Base-by-base conservation (phyloP, 2,797 vertebrate genomes). In the Antennarius maculatus region DNA sequence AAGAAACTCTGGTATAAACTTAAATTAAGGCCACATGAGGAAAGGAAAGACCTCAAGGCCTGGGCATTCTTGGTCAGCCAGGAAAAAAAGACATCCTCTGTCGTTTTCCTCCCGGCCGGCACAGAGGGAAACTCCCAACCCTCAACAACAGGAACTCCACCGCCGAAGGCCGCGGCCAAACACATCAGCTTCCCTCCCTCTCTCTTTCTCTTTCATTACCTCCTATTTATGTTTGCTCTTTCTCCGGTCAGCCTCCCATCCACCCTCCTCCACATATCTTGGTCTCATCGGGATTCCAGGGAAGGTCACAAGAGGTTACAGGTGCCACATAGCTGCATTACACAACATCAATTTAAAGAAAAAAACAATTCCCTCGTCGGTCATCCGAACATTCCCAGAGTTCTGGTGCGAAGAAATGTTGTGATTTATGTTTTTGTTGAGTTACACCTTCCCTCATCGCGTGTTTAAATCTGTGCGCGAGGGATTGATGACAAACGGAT, bases 71-170 rank as follows among this genome's bases (percentile, higher is more conserved):
- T 83, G 69, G 67, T 81, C 72, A 81, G 67, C 70, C 86, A 90
- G 90, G 86, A 91, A 92, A 84, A 91, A 86, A 23, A 23, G 77
- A 91, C 87, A 91, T 93, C 86, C 88, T 92, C 85, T 85, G 80
- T 60, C 54, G 76, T 82, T 91, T 91, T 86, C 90, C 83, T 80
- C 84, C 65, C 52, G 4, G 57, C 67, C 73, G 37, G 31, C 58
- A 47, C 52, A 16, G 66, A 84, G 90, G 89, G 88, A 91, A 87
- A 89, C 88, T 78, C 86, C 86, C 89, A 74, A 71, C 65, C 54
- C 76, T 56, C 79, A 90, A 89, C 88, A 91, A 90, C 89, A 91
- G 90, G 89, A 93, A 89, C 91, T 86, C 65, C 66, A 61, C 61
- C 15, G 58, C 74, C 62, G 87, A 90, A 91, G 88, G 86, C 77